Base-by-base conservation (phyloP, 2,113 vertebrate species). In the Engystomops pustulosus region DNA sequence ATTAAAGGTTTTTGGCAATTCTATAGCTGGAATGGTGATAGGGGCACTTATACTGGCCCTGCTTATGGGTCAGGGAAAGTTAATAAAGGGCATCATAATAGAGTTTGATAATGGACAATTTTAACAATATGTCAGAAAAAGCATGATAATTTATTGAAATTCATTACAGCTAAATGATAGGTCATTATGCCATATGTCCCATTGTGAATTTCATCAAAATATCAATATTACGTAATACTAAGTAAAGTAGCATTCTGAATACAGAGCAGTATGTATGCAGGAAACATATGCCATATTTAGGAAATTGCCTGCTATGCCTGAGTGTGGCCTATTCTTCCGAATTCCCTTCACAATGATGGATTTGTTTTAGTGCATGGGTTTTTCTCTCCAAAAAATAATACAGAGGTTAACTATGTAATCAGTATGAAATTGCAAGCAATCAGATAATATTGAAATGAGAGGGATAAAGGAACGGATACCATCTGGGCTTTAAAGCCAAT, bases 381-480 rank as follows among this genome's bases (percentile, higher is more conserved):
- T 79, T 85, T 77, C 34, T 25, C 6, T 20, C 17, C 10, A 75
- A 72, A 83, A 76, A 53, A 76, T 76, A 76, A 32, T 72, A 49
- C 53, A 75, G 70, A 69, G 71, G 79, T 77, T 81, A 86, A 86
- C 85, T 70, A 86, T 77, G 79, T 81, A 81, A 77, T 81, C 79
- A 81, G 27, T 45, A 45, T 75, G 71, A 81, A 81, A 77, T 58
- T 81, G 71, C 58, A 72, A 77, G 85, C 79, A 80, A 86, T 81
- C 71, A 86, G 85, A 81, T 86, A 81, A 81, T 85, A 86, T 81
- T 81, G 79, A 75, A 81, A 69, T 81, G 79, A 86, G 79, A 75
- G 79, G 79, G 62, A 78, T 84, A 77, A 75, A 55, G 17, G 85
- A 70, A 81, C 62, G 47, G 72, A 77, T 53, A 81, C 79, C 71